Conservation (phyloP, 1,140 invertebrate genomes). For the Caligus rogercresseyi region DNA sequence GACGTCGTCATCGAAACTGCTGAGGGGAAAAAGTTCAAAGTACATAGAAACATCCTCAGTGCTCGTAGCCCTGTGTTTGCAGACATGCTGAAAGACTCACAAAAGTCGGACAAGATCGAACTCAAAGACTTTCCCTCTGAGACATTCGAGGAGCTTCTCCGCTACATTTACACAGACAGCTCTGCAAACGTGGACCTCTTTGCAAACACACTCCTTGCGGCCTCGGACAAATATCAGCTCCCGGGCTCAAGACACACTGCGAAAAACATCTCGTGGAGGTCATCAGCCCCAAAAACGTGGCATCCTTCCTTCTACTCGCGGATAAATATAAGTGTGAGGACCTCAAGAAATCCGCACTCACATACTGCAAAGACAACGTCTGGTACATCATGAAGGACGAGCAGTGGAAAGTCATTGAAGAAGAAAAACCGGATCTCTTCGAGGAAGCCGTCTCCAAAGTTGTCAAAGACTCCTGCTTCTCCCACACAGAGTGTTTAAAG, state of each 20-base stretch:
- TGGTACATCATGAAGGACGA: constrained; percentile 18
- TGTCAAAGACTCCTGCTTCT: constrained; percentile 1
- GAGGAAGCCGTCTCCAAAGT: constrained; percentile 13
- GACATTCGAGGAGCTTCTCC: constrained; percentile 10
- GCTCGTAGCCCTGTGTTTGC: constrained; percentile 13
- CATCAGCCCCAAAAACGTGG: constrained; percentile 14
- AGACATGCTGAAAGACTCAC: constrained; percentile 4
- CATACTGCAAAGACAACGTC: constrained; percentile 10
- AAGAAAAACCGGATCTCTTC: constrained; percentile 16
- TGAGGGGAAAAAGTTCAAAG: constrained; percentile 16
- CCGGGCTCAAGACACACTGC: constrained; percentile 15
- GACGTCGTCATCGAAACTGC: constrained; percentile 14
- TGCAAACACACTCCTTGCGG: constrained; percentile 4
- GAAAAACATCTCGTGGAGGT: constrained; percentile 17
- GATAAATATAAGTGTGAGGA: constrained; percentile 13
- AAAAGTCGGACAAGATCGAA: constrained; percentile 2
- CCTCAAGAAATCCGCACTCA: constrained; percentile 15
- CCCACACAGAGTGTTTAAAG: constrained; percentile 15
- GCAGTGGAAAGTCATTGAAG: constrained; percentile 16
- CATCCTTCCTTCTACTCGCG: constrained; percentile 9
- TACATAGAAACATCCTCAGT: constrained; percentile 13
- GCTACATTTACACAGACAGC: constrained; percentile 18
- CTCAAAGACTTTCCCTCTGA: constrained; percentile 4
- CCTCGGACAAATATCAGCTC: constrained; percentile 15
- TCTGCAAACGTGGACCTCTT: constrained; percentile 9